Percentiles rank a stretch among this genome's conserved stretches.
Evolutionary conservation across 2,113 vertebrate species (phyloP).

Genomic region (Bubo scandiacus): DNA sequence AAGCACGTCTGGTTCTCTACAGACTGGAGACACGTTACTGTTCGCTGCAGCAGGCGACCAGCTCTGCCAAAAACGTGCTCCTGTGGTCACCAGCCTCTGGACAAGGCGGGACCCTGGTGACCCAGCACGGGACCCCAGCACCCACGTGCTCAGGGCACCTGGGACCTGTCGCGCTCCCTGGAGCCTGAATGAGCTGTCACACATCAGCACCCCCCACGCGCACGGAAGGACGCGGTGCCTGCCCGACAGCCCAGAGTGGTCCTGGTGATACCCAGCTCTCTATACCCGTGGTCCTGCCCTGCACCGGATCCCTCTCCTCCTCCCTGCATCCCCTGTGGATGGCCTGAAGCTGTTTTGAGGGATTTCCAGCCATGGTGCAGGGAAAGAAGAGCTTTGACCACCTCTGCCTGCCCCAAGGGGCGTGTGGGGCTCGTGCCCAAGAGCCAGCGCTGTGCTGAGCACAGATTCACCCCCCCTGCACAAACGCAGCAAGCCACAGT

Average conservation of each 20-base stretch:
- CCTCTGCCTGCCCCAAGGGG: neutral
- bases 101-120: neutral
- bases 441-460: neutral
- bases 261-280: neutral
- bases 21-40: neutral
- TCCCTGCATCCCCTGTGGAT: neutral
- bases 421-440: neutral
- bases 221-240: fast-evolving
- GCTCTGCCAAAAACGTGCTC: neutral
- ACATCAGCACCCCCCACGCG: fast-evolving
- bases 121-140: neutral
- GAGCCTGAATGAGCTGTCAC: neutral
- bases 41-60: neutral
- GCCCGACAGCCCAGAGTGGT: neutral
- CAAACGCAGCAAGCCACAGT: fast-evolving
- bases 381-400: neutral
- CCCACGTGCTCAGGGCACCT: fast-evolving
- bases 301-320: neutral
- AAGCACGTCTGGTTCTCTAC: neutral
- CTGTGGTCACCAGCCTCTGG: neutral
- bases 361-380: neutral
- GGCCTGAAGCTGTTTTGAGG: neutral
- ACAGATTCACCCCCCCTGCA: fast-evolving
- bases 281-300: fast-evolving
- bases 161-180: neutral